These are phyloP conservation scores for Cotesia chilonis DNA, from an alignment of 1,140 invertebrate species.

Conservation along the genomic window DNA sequence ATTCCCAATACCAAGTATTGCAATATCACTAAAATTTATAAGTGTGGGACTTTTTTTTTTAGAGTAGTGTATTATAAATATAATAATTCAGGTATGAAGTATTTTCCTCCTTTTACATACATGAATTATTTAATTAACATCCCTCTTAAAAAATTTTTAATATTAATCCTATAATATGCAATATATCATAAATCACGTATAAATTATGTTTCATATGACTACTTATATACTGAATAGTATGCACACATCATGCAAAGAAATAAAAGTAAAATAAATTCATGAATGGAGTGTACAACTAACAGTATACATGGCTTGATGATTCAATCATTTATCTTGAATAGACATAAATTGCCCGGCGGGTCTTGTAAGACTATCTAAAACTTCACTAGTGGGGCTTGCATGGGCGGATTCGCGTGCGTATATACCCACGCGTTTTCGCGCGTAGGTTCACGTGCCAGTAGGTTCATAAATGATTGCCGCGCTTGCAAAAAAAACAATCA, in stretches of 20 bases:
- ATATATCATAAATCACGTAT: conserved; percentile 4
- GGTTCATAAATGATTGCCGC: conserved; percentile 32
- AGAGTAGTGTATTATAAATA: too few relatives aligned
- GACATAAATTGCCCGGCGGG: conserved; percentile 3
- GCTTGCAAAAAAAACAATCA: conserved; percentile 21
- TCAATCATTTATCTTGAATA: conserved; percentile 34
- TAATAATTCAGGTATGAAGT: too few relatives aligned
- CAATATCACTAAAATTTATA: too few relatives aligned
- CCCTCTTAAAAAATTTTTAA: too few relatives aligned
- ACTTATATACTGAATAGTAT: not conserved
- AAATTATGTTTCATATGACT: not conserved
- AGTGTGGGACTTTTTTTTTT: too few relatives aligned
- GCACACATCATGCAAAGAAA: not conserved
- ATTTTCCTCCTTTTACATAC: too few relatives aligned
- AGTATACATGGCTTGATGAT: conserved; percentile 23
- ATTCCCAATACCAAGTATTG: too few relatives aligned
- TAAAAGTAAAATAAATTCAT: conserved; percentile 1
- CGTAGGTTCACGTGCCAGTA: conserved; percentile 37
- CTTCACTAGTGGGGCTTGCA: conserved; percentile 11
- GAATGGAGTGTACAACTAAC: conserved; percentile 23
- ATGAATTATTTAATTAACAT: too few relatives aligned
- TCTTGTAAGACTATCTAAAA: not conserved
- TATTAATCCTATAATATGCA: too few relatives aligned
- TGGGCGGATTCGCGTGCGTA: conserved; percentile 41
- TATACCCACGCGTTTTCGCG: conserved; percentile 36